phyloP scores from a whole-genome alignment of 1,140 invertebrate species.

The Harlomillsia oculata region DNA sequence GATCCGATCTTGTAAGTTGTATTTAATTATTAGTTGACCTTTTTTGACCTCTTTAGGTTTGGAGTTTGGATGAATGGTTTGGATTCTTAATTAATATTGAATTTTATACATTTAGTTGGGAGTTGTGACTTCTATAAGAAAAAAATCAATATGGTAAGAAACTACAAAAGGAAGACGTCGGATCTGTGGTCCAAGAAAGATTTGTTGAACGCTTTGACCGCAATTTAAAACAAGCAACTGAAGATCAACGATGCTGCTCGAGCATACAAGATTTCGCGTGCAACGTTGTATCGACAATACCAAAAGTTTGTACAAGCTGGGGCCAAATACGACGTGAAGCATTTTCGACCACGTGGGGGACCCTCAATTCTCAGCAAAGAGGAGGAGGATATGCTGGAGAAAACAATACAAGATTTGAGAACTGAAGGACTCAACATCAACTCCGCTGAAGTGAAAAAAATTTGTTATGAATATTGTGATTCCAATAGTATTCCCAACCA shows the following conservation, averaged over 20 bases:
- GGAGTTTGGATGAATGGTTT: too few species aligned
- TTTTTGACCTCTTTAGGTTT: too few species aligned
- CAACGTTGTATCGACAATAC: slow-evolving; percentile 33
- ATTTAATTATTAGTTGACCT: too few species aligned
- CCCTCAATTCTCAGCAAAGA: slow-evolving; percentile 29
- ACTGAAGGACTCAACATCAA: slow-evolving; percentile 32
- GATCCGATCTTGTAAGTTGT: too few species aligned
- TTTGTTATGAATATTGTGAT: slow-evolving; percentile 35
- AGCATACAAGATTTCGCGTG: slow-evolving; percentile 31
- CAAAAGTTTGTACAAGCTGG: slow-evolving; percentile 31
- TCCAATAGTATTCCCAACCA: slow-evolving; percentile 34
- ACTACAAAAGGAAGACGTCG: slow-evolving; percentile 34
- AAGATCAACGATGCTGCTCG: slow-evolving; percentile 35
- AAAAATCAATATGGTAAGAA: slow-evolving; percentile 35
- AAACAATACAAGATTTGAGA: slow-evolving; percentile 33
- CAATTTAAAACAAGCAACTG: slow-evolving; percentile 31
- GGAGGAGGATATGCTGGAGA: slow-evolving; percentile 34
- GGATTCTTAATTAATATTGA: too few species aligned
- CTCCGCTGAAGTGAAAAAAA: slow-evolving; percentile 31
- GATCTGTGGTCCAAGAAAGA: slow-evolving; percentile 35
- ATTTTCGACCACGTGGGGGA: slow-evolving; percentile 33
- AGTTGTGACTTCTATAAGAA: too few species aligned
- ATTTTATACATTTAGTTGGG: too few species aligned
- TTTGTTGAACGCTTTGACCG: slow-evolving; percentile 26
- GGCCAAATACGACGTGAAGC: slow-evolving; percentile 32